These are phyloP conservation scores for Takifugu ocellatus DNA, from an alignment of 2,797 vertebrate genomes.

Conservation along the genomic window DNA sequence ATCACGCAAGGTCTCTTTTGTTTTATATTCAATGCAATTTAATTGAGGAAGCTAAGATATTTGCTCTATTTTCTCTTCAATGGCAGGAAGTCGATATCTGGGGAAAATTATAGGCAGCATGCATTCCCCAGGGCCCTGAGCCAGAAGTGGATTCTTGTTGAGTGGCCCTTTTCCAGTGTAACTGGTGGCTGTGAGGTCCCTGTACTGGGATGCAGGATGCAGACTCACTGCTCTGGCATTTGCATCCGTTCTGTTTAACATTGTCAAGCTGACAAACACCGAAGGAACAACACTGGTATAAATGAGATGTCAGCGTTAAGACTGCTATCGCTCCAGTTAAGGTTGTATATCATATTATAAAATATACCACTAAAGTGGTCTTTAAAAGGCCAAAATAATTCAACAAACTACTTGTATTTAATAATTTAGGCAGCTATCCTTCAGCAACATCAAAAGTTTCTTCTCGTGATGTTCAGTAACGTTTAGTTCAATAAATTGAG, in stretches of 20 bases:
- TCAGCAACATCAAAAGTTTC: too few species aligned
- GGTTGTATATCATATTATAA: too few species aligned
- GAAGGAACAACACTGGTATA: background rate
- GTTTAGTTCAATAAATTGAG: too few species aligned
- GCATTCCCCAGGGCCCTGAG: constrained; percentile 18
- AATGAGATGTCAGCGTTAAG: constrained; percentile 1
- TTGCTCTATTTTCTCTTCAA: constrained; percentile 35
- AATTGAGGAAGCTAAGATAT: constrained; percentile 30
- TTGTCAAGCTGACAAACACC: constrained; percentile 9
- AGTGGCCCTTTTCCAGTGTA: constrained; percentile 6
- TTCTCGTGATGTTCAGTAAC: too few species aligned
- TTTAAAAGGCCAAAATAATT: too few species aligned
- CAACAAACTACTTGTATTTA: too few species aligned
- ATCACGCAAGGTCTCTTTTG: background rate
- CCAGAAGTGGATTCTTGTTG: constrained; percentile 20
- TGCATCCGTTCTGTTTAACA: background rate
- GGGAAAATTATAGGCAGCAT: constrained; percentile 36
- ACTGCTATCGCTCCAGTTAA: constrained; percentile 6
- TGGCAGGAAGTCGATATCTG: constrained; percentile 52
- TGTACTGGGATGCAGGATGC: constrained; percentile 24
- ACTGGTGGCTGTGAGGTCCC: constrained; percentile 11
- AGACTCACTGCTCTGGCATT: constrained; percentile 16
- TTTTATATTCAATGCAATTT: constrained; percentile 1
- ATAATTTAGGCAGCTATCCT: too few species aligned
- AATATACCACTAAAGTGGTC: too few species aligned